Evolutionary conservation across 92 coral and sea anemone species (phyloP).

Genomic region (Parazoanthus swiftii): DNA sequence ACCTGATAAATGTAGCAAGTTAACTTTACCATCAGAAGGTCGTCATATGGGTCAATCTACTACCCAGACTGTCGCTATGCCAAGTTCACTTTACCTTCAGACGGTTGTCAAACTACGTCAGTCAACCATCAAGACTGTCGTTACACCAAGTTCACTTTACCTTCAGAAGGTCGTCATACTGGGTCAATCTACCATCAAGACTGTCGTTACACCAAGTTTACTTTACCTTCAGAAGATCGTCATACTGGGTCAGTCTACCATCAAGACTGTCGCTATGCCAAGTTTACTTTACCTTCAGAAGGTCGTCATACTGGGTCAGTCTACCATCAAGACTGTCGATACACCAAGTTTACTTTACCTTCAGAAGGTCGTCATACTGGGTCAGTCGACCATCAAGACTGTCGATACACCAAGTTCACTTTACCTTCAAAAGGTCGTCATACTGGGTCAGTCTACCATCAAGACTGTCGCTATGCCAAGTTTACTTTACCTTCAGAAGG

Average conservation of each 20-base stretch:
- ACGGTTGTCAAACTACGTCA: slow-evolving; percentile 70
- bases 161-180: slow-evolving; percentile 75
- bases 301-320: slow-evolving; percentile 76
- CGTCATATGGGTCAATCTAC: slow-evolving; percentile 82
- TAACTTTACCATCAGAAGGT: slow-evolving; percentile 62
- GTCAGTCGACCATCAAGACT: slow-evolving; percentile 74
- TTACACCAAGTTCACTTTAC: slow-evolving; percentile 31
- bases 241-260: slow-evolving; percentile 72
- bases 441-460: too few species aligned
- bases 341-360: slow-evolving; percentile 43
- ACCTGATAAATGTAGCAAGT: not conserved
- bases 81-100: slow-evolving; percentile 56
- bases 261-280: slow-evolving; percentile 48
- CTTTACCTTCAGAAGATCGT: slow-evolving; percentile 62
- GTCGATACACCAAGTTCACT: not conserved
- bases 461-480: not conserved
- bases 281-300: slow-evolving; percentile 55
- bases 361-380: slow-evolving; percentile 74
- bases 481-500: slow-evolving; percentile 58
- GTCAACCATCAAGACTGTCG: slow-evolving; percentile 66
- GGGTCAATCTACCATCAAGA: slow-evolving; percentile 73
- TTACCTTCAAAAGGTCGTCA: slow-evolving; percentile 70
- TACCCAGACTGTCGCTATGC: slow-evolving; percentile 67
- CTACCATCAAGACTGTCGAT: slow-evolving; percentile 77
- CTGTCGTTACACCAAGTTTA: slow-evolving; percentile 10